phyloP scores from a whole-genome alignment of 2,797 vertebrate genomes.

The Schizopygopsis pylzovi region DNA sequence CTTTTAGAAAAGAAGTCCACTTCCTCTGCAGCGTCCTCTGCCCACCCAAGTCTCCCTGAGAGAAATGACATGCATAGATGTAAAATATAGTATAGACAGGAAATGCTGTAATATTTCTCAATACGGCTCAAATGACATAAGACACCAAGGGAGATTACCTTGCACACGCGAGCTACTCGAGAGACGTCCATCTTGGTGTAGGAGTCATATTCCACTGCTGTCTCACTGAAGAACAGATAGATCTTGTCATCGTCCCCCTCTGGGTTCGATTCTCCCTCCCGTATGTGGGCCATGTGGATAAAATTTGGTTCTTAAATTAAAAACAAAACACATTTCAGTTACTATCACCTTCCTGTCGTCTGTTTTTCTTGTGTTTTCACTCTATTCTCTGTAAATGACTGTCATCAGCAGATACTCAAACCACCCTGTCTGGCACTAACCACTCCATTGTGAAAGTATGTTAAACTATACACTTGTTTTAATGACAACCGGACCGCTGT shows the following conservation, averaged over 20 bases:
- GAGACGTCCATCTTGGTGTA: slow-evolving; percentile 80
- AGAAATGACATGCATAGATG: neutral
- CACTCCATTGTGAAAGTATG: neutral
- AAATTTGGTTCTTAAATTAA: slow-evolving; percentile 76
- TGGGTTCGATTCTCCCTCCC: slow-evolving; percentile 70
- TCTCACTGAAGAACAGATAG: slow-evolving; percentile 87
- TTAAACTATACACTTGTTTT: neutral
- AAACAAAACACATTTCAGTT: neutral
- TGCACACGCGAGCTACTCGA: slow-evolving; percentile 84
- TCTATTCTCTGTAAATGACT: neutral
- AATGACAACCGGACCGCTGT: neutral
- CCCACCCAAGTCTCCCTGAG: slow-evolving; percentile 79
- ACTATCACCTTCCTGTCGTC: neutral
- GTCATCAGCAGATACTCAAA: neutral
- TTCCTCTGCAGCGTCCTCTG: slow-evolving; percentile 77
- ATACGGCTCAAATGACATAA: neutral
- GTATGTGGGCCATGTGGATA: slow-evolving; percentile 79
- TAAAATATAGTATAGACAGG: neutral
- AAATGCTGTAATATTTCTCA: neutral
- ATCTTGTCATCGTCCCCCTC: slow-evolving; percentile 82
- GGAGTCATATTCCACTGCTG: slow-evolving; percentile 83
- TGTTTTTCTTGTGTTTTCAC: neutral
- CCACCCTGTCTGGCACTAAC: neutral
- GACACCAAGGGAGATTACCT: slow-evolving; percentile 68
- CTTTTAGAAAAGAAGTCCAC: slow-evolving; percentile 84